These are phyloP conservation scores for Tuta absoluta DNA, from an alignment of 2,888 invertebrate species.

Conservation along the genomic window DNA sequence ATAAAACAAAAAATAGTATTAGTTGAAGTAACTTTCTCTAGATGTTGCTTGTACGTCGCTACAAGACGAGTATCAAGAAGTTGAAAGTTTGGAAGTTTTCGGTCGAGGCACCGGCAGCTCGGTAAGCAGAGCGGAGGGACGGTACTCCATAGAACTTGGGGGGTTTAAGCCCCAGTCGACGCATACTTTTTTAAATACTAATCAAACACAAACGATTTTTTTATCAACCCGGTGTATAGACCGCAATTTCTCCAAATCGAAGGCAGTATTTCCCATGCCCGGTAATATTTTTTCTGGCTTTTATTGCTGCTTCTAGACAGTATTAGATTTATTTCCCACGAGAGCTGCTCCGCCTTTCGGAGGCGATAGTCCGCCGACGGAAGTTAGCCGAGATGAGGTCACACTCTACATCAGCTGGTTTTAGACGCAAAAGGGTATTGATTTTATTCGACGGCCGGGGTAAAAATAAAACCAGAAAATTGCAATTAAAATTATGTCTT, in stretches of 20 bases:
- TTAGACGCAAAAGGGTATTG: not conserved
- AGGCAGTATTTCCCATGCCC: conserved; percentile 23
- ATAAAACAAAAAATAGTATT: too few relatives aligned
- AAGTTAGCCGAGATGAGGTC: conserved; percentile 19
- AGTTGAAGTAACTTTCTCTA: too few relatives aligned
- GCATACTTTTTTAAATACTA: too few relatives aligned
- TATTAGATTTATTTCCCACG: conserved; percentile 33
- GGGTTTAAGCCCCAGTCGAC: too few relatives aligned
- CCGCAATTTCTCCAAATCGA: conserved; percentile 22
- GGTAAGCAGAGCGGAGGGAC: too few relatives aligned
- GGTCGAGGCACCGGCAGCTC: too few relatives aligned
- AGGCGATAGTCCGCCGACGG: conserved; percentile 20
- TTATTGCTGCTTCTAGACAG: conserved; percentile 31
- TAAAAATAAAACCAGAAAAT: not conserved
- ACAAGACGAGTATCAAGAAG: too few relatives aligned
- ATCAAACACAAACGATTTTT: conserved; percentile 14
- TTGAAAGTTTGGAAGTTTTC: too few relatives aligned
- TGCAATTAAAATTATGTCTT: too few relatives aligned
- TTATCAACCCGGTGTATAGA: conserved; percentile 14
- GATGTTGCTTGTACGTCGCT: too few relatives aligned
- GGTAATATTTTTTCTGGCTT: conserved; percentile 31
- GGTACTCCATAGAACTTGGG: too few relatives aligned
- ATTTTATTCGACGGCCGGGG: not conserved
- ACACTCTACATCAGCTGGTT: conserved; percentile 12
- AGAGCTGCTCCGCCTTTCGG: conserved; percentile 24